Base-by-base conservation (phyloP, 2,797 vertebrate species). In the Myripristis murdjan region DNA sequence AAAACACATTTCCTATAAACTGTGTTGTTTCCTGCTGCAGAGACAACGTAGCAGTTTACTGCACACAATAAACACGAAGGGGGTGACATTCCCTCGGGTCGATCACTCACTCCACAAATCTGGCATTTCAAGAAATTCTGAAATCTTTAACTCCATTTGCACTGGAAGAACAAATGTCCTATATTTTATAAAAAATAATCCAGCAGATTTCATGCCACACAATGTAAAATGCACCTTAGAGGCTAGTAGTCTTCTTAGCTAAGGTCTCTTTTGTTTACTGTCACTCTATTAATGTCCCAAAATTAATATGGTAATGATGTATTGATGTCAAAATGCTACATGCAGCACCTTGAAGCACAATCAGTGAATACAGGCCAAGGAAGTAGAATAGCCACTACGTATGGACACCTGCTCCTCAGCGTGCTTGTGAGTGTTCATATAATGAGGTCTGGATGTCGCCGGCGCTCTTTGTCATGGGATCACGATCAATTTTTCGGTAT, bases 401-500 rank as follows among this genome's bases (percentile, higher is more conserved):
- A 41, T 35, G 15, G 23, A 51, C 41, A 12, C 7, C 14, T 15
- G 24, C 31, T 37, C 22, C 44, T 47, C 47, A 53, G 31, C 31
- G 22, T 22, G 39, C 47, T 12, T 24, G 15, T 43, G 16, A 39
- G 18, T 46, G 59, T 49, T 60, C 28, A 41, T 24, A 48, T 9
- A 41, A 26, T 35, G 15, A 55, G 24, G 39, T 72, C 12, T 31
- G 26, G 15, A 15, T 53, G 41, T 37, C 62, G 22, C 33, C 26
- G 12, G 4, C 14, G 16, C 14, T 49, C 15, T 57, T 22, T 12
- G 48, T 24, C 41, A 33, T 18, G 46, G n/a, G 16, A 35, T 18
- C 20, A 22, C 6, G 31, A 73, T 70, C 14, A 57, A 18, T n/a
- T 67, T 37, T 66, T n/a, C n/a, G 31, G 67, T 56, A 52, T 41